A percentile compares a stretch with the other conserved stretches of the same genome.
Conservation (phyloP, 2,888 invertebrate species). For the Sisyra terminalis region DNA sequence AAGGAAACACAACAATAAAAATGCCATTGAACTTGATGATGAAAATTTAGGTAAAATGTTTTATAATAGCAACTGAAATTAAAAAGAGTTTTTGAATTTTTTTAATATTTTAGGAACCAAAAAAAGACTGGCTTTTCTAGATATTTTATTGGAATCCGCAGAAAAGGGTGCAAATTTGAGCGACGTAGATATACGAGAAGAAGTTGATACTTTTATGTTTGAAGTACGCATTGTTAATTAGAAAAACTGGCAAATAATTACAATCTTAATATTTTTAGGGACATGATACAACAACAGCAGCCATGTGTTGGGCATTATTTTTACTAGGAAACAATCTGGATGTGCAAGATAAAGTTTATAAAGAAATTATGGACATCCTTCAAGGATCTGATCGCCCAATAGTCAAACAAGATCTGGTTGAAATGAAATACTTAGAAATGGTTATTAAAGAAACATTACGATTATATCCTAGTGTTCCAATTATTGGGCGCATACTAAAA, state of each 20-base stretch:
- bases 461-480: slow-evolving; percentile 24
- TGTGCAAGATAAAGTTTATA: slow-evolving; percentile 20
- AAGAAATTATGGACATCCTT: slow-evolving; percentile 21
- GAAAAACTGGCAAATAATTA: background rate
- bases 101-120: slow-evolving; percentile 15
- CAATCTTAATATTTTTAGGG: slow-evolving; percentile 17
- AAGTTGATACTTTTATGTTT: slow-evolving; percentile 28
- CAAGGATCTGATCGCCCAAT: slow-evolving; percentile 18
- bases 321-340: slow-evolving; percentile 23
- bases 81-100: background rate
- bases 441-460: slow-evolving; percentile 24
- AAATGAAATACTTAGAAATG: slow-evolving; percentile 24
- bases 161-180: slow-evolving; percentile 16
- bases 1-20: background rate
- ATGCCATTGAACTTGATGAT: slow-evolving; percentile 10
- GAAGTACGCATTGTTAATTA: slow-evolving; percentile 16
- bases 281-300: slow-evolving; percentile 26
- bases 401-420: slow-evolving; percentile 19
- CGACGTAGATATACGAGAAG: slow-evolving; percentile 23
- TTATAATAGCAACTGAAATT: background rate
- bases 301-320: slow-evolving; percentile 22
- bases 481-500: slow-evolving; percentile 19
- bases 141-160: slow-evolving; percentile 20
- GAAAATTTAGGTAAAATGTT: slow-evolving; percentile 7
- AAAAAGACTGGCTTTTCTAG: slow-evolving; percentile 21